Conservation (phyloP, 2,888 invertebrate genomes). For the Dicranocentrus wangi region DNA sequence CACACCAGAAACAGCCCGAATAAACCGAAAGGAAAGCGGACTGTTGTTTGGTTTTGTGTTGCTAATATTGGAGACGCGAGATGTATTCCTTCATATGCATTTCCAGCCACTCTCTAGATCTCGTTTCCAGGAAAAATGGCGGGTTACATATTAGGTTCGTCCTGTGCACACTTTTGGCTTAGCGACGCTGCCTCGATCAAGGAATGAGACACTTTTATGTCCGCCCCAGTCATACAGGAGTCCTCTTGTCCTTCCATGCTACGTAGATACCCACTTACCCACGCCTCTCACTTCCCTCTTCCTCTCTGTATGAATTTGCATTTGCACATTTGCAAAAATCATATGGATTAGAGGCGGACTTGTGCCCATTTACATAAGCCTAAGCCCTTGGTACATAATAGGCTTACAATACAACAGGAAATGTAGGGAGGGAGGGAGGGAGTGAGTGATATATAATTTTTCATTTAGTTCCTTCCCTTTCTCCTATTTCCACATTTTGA, state of each 20-base stretch:
- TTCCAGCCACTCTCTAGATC: neutral
- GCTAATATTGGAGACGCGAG: neutral
- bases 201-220: too few relatives aligned
- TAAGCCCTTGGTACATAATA: neutral
- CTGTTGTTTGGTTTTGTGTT: neutral
- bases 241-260: too few relatives aligned
- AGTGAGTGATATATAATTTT: neutral
- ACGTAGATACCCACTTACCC: too few relatives aligned
- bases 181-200: too few relatives aligned
- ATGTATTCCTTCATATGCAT: neutral
- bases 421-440: too few relatives aligned
- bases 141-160: neutral
- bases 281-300: neutral
- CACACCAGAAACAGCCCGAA: constrained; percentile 5
- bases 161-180: too few relatives aligned
- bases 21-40: neutral
- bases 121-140: neutral
- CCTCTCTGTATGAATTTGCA: neutral
- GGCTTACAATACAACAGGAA: too few relatives aligned
- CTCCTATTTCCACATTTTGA: constrained; percentile 7
- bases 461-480: neutral
- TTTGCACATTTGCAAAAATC: constrained; percentile 12
- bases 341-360: neutral
- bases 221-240: too few relatives aligned
- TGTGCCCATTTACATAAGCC: too few relatives aligned